Percentiles rank a stretch among this genome's conserved stretches.
phyloP scores from a whole-genome alignment of 2,797 vertebrate genomes.

The Lacerta agilis region DNA sequence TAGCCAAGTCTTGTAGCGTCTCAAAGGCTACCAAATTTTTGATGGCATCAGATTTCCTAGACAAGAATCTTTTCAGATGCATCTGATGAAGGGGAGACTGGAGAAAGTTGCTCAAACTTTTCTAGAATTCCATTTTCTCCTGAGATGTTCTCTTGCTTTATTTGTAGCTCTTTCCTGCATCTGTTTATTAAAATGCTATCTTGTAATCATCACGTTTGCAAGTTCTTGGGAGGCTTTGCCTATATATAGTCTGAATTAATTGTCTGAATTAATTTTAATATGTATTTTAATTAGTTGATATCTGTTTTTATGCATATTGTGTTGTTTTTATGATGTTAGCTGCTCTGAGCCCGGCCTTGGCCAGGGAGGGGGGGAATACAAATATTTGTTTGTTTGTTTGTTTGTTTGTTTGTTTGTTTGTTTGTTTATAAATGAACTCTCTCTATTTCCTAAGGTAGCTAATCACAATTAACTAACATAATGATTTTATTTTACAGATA shows the following conservation, averaged over 20 bases:
- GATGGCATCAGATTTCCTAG: neutral
- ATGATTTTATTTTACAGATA: conserved; percentile 81
- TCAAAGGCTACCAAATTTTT: neutral
- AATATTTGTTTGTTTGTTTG: too few relatives aligned
- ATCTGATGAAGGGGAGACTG: neutral
- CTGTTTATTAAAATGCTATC: neutral
- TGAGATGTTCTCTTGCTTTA: neutral
- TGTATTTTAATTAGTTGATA: too few relatives aligned
- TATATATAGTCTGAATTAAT: neutral
- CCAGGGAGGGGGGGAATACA: too few relatives aligned
- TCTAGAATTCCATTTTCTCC: neutral
- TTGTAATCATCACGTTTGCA: neutral
- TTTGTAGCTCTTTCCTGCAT: neutral
- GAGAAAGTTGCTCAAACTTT: neutral
- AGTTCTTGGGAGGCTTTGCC: neutral
- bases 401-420: too few relatives aligned
- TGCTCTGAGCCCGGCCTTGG: too few relatives aligned
- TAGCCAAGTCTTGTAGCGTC: neutral
- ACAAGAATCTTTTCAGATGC: neutral
- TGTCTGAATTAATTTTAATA: too few relatives aligned
- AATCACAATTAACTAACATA: conserved; percentile 8
- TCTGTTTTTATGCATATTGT: too few relatives aligned
- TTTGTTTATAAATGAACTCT: neutral
- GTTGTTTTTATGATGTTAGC: too few relatives aligned
- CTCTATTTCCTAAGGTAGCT: neutral